Percentiles rank a stretch among this genome's conserved stretches.
Evolutionary conservation across 2,113 vertebrate genomes (phyloP).

Genomic region (Telmatochromis sp.): DNA sequence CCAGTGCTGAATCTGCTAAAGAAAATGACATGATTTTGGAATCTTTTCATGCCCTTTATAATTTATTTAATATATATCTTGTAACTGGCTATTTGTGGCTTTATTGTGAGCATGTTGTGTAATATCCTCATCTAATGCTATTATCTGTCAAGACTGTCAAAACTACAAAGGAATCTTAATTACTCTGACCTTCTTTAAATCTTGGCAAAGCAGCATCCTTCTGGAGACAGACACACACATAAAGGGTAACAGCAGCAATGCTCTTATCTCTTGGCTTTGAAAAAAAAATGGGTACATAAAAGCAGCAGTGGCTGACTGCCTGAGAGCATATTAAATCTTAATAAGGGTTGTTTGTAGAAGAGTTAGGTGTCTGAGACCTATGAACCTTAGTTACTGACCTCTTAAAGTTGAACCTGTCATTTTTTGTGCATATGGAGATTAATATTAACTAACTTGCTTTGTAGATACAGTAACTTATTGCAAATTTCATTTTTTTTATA

Average conservation of each 20-base stretch:
- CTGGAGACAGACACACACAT: background rate
- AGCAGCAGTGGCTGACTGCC: background rate
- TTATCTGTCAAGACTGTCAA: background rate
- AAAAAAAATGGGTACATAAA: background rate
- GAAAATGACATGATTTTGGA: background rate
- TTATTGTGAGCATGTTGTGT: background rate
- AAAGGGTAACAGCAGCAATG: background rate
- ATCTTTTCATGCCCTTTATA: background rate
- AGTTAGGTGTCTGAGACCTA: background rate
- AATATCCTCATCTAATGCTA: background rate
- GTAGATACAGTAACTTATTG: background rate
- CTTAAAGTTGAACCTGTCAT: background rate
- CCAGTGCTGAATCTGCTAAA: background rate
- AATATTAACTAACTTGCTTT: background rate
- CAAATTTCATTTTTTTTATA: background rate
- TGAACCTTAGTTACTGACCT: background rate
- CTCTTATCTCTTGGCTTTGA: slow-evolving; percentile 6
- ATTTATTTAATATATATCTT: background rate
- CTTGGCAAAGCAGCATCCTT: background rate
- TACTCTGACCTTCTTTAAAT: background rate
- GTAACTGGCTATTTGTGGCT: background rate
- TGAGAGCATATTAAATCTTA: background rate
- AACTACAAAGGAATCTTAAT: background rate
- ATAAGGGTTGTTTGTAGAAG: slow-evolving; percentile 1
- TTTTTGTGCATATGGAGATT: background rate